Evolutionary conservation across 2,113 vertebrate species (phyloP), one percentile per base, ranked within the genome.

Genomic region (Platysteira castanea): DNA sequence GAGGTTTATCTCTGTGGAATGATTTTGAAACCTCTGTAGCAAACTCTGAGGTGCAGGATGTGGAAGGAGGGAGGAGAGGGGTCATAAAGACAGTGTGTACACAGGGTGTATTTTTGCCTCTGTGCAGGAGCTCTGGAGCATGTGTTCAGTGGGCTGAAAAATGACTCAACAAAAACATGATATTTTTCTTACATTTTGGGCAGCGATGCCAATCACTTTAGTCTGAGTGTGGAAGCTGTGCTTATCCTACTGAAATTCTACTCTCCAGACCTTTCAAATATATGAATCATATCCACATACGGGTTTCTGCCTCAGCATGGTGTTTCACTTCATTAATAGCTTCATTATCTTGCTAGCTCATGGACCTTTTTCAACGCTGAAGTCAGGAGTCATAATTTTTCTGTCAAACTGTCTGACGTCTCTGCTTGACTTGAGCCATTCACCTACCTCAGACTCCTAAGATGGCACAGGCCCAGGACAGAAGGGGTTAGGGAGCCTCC

Each of bases 111-210:
- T 91, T 90, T 94, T 94, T 81, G 61, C 84, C 64, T 93, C 77
- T 77, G 24, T 90, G 52, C 67, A 71, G 77, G 60, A 93, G 20
- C 75, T 68, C 56, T 77, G 77, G 30, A 95, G 75, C 96, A 93
- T 95, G 78, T 97, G 96, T 96, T 97, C 87, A 94, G 93, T 97
- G 95, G 87, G 94, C 81, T 97, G 95, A 70, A 93, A 95, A 96
- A 94, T 81, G 73, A 90, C 76, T 84, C 86, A 89, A 92, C 69
- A 77, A 90, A 94, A 95, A 54, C 73, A 73, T 11, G 26, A 2
- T 11, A 53, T 10, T 83, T 89, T 87, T 95, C 60, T 77, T 83
- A 84, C 18, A 17, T 93, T 92, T 93, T 90, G 70, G 71, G 68
- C 91, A 92, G 47, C 3, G 0, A 79, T 0, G 3, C 44, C 53